These are phyloP conservation scores for honey bee (Apis mellifera) DNA, from an alignment of 1,140 invertebrate species.

Conservation along the genomic window Amel_HAv3.1 CM009943.2:5975501-5976000, in stretches of 20 bases:
- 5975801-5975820: conserved; percentile 54
- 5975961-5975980: conserved; percentile 17
- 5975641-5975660: conserved; percentile 74
- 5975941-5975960: conserved; percentile 38
- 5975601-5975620: not conserved
- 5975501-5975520: not conserved
- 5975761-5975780: conserved; percentile 72
- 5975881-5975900: conserved; percentile 29
- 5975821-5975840: not conserved
- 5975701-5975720: conserved; percentile 77
- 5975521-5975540: not conserved
- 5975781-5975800: conserved; percentile 73
- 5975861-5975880: conserved; percentile 20
- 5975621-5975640: conserved; percentile 56
- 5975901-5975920: not conserved
- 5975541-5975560: not conserved
- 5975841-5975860: not conserved
- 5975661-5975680: conserved; percentile 79
- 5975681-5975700: conserved; percentile 80
- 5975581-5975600: not conserved
- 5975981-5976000: conserved; percentile 1
- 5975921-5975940: conserved; percentile 49
- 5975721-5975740: conserved; percentile 77
- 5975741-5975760: conserved; percentile 76
- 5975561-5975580: not conserved